phyloP scores from a whole-genome alignment of 2,888 invertebrate species.

The Drosophila emarginata region DNA sequence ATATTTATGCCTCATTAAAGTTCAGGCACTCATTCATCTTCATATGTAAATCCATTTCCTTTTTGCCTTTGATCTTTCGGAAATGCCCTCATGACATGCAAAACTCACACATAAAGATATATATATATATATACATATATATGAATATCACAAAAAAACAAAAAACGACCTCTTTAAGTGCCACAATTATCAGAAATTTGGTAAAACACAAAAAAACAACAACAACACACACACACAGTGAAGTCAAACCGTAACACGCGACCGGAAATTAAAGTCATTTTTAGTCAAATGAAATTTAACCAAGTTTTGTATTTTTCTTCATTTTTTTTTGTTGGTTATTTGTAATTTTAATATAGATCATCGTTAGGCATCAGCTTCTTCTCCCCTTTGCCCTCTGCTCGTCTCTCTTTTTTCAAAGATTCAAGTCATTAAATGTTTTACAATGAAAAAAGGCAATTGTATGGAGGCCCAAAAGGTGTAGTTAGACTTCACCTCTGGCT shows the following conservation, averaged over 20 bases:
- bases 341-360: slow-evolving; percentile 26
- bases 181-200: slow-evolving; percentile 70
- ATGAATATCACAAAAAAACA: slow-evolving; percentile 4
- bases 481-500: not conserved
- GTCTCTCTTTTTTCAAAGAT: not conserved
- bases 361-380: slow-evolving; percentile 35
- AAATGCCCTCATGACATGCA: slow-evolving; percentile 73
- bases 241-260: slow-evolving; percentile 65
- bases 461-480: not conserved
- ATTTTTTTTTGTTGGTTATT: slow-evolving; percentile 29
- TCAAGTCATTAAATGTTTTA: not conserved
- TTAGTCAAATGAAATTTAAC: slow-evolving; percentile 57
- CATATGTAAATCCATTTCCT: slow-evolving; percentile 78
- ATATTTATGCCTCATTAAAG: slow-evolving; percentile 61
- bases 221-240: too few species aligned
- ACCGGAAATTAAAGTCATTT: slow-evolving; percentile 80
- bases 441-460: not conserved
- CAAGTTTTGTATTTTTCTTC: slow-evolving; percentile 37
- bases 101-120: slow-evolving; percentile 42
- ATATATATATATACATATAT: not conserved
- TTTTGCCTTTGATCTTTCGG: slow-evolving; percentile 46
- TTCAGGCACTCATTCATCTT: slow-evolving; percentile 57
- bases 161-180: slow-evolving; percentile 49
- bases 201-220: slow-evolving; percentile 57
- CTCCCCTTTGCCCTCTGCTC: not conserved